Evolutionary conservation across 2,797 vertebrate species (phyloP), one percentile per base, ranked within the genome.

Genomic region (Phrynocephalus guinanensis): DNA sequence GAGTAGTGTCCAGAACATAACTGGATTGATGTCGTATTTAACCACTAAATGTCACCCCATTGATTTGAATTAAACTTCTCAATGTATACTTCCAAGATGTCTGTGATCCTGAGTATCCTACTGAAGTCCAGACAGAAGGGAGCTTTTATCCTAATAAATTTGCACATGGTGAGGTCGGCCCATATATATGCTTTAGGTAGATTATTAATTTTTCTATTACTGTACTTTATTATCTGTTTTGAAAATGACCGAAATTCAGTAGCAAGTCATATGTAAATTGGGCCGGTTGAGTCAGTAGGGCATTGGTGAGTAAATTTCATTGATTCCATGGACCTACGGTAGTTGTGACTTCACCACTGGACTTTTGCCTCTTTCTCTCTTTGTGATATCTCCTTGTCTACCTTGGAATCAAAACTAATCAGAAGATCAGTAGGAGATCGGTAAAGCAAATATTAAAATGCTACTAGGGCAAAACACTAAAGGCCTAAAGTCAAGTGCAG

Each of bases 401-500:
- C 20, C 24, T 60, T 66, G n/a, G n/a, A 80, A 56, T 18, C 30
- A 15, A 66, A 70, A 5, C 8, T 66, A 66, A 3, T n/a, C 79
- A 30, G 13, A 50, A 8, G 30, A 50, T 26, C 73, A 86, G 30
- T 20, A 52, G 26, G 66, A 50, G 44, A 79, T 18, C 48, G 38
- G 20, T 80, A 79, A 79, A 38, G 30, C 73, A 83, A 30, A 16
- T 81, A 73, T 38, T 60, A 30, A 67, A 82, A 18, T 38, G 7
- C n/a, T 68, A 9, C 15, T 76, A 94, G 87, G 67, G 11, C 78
- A 88, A 92, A 91, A 50, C 91, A 88, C 84, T 95, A 94, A 83
- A 82, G 3, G 38, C 90, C 79, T 75, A 24, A 92, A 93, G 87
- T 89, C 93, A 92, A 78, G 76, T 89, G 22, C 86, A 73, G 90